Evolutionary conservation across 2,113 vertebrate genomes (phyloP).

Genomic region (Motacilla alba): DNA sequence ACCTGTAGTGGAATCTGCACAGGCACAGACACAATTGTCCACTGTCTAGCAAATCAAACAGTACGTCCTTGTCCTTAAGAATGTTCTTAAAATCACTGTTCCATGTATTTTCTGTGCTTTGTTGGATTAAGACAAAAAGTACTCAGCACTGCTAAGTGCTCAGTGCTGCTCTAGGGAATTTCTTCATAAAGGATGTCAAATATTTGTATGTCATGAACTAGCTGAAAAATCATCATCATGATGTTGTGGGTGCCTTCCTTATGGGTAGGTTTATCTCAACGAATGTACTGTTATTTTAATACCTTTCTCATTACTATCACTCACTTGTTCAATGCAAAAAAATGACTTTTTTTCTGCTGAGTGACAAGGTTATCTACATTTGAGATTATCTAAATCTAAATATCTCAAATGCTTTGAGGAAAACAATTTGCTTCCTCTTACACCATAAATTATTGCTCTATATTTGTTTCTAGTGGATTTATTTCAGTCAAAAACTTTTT

Average conservation of each 20-base stretch:
- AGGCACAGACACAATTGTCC: background rate
- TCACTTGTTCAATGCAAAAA: conserved; percentile 8
- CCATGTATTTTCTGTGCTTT: background rate
- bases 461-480: background rate
- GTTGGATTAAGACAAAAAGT: conserved; percentile 12
- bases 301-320: conserved; percentile 14
- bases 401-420: background rate
- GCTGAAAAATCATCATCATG: background rate
- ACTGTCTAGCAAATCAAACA: background rate
- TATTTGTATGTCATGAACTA: background rate
- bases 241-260: conserved; percentile 20
- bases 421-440: background rate
- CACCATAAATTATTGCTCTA: background rate
- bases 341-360: background rate
- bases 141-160: background rate
- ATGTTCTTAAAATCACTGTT: background rate
- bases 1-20: background rate
- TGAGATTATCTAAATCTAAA: background rate
- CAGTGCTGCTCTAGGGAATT: conserved; percentile 13
- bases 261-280: conserved; percentile 40
- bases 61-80: background rate
- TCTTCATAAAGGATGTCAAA: conserved; percentile 4
- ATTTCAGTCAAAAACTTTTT: background rate
- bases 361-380: background rate
- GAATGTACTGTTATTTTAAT: conserved; percentile 24